These are phyloP conservation scores for Panulirus ornatus DNA, from an alignment of 1,140 invertebrate genomes.

Conservation along the genomic window DNA sequence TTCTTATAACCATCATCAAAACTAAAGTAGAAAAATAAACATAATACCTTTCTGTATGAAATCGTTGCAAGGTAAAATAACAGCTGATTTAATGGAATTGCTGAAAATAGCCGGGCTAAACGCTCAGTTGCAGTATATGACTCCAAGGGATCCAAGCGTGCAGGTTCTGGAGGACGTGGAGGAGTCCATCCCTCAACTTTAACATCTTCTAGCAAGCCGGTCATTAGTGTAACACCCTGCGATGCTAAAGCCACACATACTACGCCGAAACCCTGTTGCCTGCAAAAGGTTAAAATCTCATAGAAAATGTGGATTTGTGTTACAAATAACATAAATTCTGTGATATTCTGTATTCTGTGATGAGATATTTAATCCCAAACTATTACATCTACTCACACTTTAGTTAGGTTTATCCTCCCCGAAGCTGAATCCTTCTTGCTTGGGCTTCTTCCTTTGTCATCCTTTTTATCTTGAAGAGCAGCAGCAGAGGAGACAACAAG, in stretches of 20 bases:
- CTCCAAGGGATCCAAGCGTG: conserved; percentile 75
- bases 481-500: conserved; percentile 78
- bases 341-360: not conserved
- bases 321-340: not conserved
- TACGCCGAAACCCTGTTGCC: conserved; percentile 89
- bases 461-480: conserved; percentile 78
- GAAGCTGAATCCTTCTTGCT: conserved; percentile 73
- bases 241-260: conserved; percentile 88
- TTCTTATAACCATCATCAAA: no score
- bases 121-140: conserved; percentile 84
- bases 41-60: conserved; percentile 88
- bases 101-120: conserved; percentile 83
- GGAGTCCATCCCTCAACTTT: conserved; percentile 80
- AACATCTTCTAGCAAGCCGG: conserved; percentile 84
- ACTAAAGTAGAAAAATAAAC: not conserved
- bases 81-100: conserved; percentile 87
- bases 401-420: conserved; percentile 83
- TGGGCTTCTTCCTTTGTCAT: conserved; percentile 80
- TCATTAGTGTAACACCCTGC: conserved; percentile 85
- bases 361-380: conserved; percentile 61
- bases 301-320: not conserved
- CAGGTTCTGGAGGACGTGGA: conserved; percentile 75
- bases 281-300: conserved; percentile 70
- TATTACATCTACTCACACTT: conserved; percentile 81
- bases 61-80: conserved; percentile 92